A percentile compares a stretch with the other conserved stretches of the same genome.
Evolutionary conservation across 2,113 vertebrate species (phyloP).

Genomic region (Cynocephalus volans): DNA sequence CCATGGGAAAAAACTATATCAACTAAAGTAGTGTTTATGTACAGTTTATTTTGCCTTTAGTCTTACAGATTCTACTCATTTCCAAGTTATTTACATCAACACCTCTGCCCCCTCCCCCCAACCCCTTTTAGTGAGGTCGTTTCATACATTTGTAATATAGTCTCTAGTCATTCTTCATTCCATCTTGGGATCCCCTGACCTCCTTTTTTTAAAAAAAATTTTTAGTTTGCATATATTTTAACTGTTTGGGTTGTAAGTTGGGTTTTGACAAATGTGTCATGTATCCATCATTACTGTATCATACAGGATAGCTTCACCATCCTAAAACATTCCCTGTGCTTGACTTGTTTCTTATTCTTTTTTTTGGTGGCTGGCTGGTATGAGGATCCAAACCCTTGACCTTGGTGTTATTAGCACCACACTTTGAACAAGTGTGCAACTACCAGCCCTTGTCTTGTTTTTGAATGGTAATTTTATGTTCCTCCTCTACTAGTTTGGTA

Average conservation of each 20-base stretch:
- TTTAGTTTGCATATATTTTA: background rate
- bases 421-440: too few relatives aligned
- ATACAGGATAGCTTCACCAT: background rate
- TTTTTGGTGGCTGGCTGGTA: too few relatives aligned
- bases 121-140: too few relatives aligned
- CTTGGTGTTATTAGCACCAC: too few relatives aligned
- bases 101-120: too few relatives aligned
- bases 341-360: too few relatives aligned
- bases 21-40: too few relatives aligned
- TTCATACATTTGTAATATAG: background rate
- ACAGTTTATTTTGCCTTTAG: background rate
- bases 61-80: background rate
- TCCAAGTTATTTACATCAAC: background rate
- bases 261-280: too few relatives aligned
- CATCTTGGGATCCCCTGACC: background rate
- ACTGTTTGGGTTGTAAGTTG: too few relatives aligned
- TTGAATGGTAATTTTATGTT: background rate
- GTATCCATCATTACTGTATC: too few relatives aligned
- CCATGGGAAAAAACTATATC: background rate
- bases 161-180: background rate
- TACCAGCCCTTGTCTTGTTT: background rate
- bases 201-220: background rate
- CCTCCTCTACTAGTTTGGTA: background rate
- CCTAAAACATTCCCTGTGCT: background rate
- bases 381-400: too few relatives aligned